Evolutionary conservation across 2,888 invertebrate species (phyloP), one percentile per base, ranked within the genome.

Genomic region (Cerceris ruficornis): DNA sequence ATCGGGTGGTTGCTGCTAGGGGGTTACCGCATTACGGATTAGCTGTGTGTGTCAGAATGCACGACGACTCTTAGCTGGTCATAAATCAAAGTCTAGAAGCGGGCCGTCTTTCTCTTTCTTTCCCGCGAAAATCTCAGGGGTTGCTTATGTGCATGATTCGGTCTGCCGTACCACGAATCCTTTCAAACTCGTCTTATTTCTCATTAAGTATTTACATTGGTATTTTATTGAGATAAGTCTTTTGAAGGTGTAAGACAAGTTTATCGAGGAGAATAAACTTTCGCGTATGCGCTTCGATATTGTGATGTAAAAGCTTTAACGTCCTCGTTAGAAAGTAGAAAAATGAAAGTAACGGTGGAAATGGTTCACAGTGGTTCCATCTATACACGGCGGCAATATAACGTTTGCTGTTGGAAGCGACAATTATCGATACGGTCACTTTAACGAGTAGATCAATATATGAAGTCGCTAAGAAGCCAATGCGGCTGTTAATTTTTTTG

Each of bases 61-160:
- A 83, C 87, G 85, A 83, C 86, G 85, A 83, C 88, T 90, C 83
- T 89, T 88, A 89, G 88, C 87, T 84, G 86, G 72, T 84, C 87
- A 86, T 91, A 91, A 91, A 91, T 91, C 91, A 91, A 89, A 91
- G 89, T 90, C 89, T 83, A 88, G 86, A 83, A 82, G 78, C 73
- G 52, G 41, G 69, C 57, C 67, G 41, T 69, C 62, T 57, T 28
- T 58, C 57, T 65, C 54, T 52, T 60, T 55, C 17, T 28, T 11
- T 71, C 57, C 17, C 62, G 75, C 57, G 69, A 71, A 66, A 80
- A 77, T 73, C 80, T 54, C 46, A 58, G 60, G 70, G 78, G 58
- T 66, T 75, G 69, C 15, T 54, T 59, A 74, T 64, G 7, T 43
- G 9, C 66, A 17, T 55, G 57, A 11, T 13, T 52, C 41, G 8